phyloP scores from a whole-genome alignment of 2,888 invertebrate species.

The Sussaba pulchella region DNA sequence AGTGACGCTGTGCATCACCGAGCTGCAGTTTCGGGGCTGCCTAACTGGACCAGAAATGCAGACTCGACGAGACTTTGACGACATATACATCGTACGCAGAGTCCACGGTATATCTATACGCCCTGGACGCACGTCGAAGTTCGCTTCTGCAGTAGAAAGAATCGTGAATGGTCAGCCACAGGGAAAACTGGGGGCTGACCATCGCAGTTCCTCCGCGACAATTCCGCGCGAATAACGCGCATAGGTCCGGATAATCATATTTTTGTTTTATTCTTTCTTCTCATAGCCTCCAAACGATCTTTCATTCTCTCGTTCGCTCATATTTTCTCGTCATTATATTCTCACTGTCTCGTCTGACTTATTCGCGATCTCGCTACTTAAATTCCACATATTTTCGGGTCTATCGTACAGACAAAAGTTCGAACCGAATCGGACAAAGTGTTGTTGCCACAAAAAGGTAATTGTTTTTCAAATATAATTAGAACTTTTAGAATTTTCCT shows the following conservation, averaged over 20 bases:
- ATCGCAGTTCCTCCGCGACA: constrained; percentile 13
- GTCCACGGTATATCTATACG: constrained; percentile 23
- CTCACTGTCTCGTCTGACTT: constrained; percentile 7
- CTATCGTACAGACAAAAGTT: background rate
- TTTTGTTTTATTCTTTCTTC: constrained; percentile 12
- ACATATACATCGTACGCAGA: constrained; percentile 23
- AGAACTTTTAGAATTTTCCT: no score
- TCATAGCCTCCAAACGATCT: constrained; percentile 3
- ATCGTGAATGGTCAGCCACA: constrained; percentile 27
- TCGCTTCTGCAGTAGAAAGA: constrained; percentile 40
- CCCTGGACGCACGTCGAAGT: constrained; percentile 33
- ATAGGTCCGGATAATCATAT: constrained; percentile 30
- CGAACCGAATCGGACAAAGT: background rate
- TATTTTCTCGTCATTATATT: constrained; percentile 8
- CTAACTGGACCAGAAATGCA: constrained; percentile 36
- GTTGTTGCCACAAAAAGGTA: no score
- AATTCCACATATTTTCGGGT: background rate
- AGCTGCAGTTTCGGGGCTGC: constrained; percentile 19
- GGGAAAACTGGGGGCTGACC: constrained; percentile 17
- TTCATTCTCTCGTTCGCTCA: constrained; percentile 15
- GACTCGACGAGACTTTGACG: constrained; percentile 39
- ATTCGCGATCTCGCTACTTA: background rate
- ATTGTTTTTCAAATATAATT: no score
- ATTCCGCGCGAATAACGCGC: constrained; percentile 32
- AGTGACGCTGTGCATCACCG: constrained; percentile 14